phyloP scores from a whole-genome alignment of 2,113 vertebrate genomes.

The Halichoeres trimaculatus region DNA sequence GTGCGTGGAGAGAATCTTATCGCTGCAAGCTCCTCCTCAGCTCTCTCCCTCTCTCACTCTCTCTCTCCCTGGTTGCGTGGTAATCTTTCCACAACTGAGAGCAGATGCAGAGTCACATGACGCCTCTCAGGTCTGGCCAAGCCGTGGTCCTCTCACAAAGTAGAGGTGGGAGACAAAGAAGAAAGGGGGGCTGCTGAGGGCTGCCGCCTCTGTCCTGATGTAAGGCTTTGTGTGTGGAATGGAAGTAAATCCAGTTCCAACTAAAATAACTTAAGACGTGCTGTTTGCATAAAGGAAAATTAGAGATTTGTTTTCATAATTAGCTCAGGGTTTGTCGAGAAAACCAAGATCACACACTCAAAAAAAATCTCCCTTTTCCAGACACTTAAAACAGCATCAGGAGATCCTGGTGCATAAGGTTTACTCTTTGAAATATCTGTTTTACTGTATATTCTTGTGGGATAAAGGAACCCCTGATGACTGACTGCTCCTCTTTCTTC shows the following conservation, averaged over 20 bases:
- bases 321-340: background rate
- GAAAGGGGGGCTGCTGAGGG: constrained; percentile 17
- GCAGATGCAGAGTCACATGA: constrained; percentile 82
- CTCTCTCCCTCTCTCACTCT: constrained; percentile 15
- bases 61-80: constrained; percentile 55
- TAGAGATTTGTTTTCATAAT: background rate
- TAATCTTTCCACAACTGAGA: constrained; percentile 67
- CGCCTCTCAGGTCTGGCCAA: constrained; percentile 52
- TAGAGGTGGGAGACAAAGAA: constrained; percentile 50
- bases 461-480: background rate
- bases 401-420: background rate
- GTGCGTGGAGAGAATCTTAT: constrained; percentile 63
- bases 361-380: background rate
- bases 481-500: background rate
- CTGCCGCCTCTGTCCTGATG: background rate
- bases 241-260: background rate
- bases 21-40: constrained; percentile 70
- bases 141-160: constrained; percentile 43
- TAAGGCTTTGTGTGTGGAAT: background rate
- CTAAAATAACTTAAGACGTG: background rate
- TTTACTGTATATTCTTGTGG: background rate
- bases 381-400: no score
- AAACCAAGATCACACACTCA: background rate
- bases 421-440: rapidly evolving
- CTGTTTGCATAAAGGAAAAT: background rate